phyloP scores from a whole-genome alignment of 2,888 invertebrate genomes.

The Xestobium rufovillosum region DNA sequence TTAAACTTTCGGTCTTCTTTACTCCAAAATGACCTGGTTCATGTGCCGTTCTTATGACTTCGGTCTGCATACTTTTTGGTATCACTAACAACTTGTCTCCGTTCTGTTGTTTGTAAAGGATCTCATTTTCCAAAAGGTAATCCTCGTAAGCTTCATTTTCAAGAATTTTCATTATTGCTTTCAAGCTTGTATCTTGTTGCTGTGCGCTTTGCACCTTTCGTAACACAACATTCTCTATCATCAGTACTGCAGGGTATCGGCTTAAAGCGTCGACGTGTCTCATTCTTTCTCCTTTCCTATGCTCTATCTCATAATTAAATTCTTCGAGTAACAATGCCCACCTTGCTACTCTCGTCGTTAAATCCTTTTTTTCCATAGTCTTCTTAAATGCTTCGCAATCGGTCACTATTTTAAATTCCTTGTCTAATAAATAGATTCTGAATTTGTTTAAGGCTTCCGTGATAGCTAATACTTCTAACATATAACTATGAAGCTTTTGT shows the following conservation, averaged over 20 bases:
- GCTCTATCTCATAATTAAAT: constrained; percentile 27
- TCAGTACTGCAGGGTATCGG: constrained; percentile 19
- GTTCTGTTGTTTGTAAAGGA: constrained; percentile 25
- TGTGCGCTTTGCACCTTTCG: constrained; percentile 15
- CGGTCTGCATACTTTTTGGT: constrained; percentile 32
- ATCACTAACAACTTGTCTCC: constrained; percentile 24
- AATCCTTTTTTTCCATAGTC: constrained; percentile 31
- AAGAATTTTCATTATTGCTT: constrained; percentile 23
- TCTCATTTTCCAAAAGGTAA: constrained; percentile 19
- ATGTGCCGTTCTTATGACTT: constrained; percentile 34
- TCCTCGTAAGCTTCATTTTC: constrained; percentile 20
- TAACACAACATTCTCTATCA: constrained; percentile 7
- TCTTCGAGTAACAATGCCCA: constrained; percentile 31
- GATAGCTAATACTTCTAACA: constrained; percentile 34
- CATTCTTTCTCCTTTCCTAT: constrained; percentile 28
- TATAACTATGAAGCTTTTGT: constrained; percentile 31
- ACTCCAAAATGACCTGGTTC: constrained; percentile 33
- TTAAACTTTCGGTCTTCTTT: constrained; percentile 21
- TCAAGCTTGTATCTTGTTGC: constrained; percentile 21
- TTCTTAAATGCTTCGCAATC: constrained; percentile 32
- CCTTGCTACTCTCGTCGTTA: constrained; percentile 29
- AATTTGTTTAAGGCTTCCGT: constrained; percentile 33
- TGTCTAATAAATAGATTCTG: constrained; percentile 29
- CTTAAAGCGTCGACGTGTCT: constrained; percentile 29
- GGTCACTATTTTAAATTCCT: constrained; percentile 31